Evolutionary conservation across 2,113 vertebrate species (phyloP), one percentile per base, ranked within the genome.

Genomic region (Carassius auratus): DNA sequence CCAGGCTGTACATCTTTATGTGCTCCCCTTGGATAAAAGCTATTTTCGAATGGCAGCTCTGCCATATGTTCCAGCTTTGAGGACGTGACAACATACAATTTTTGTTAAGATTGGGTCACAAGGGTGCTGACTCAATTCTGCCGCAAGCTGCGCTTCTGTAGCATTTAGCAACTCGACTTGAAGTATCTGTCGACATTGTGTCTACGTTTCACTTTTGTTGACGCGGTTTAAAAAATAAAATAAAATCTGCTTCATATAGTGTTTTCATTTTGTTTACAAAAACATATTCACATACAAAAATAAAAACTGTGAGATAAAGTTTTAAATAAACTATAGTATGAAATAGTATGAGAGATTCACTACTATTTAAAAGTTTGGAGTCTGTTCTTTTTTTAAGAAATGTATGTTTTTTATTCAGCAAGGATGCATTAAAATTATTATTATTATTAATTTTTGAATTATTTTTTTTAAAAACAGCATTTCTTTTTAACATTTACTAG

Each of bases 11-110:
- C 75, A 76, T 55, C 38, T 66, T 26, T 30, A 81, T 23, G n/a
- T 14, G n/a, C 42, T 81, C 38, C 36, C 61, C 23, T 66, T 81
- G 8, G 23, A 81, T 66, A 30, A 15, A 66, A 30, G 33, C 59
- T 62, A 42, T 45, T 64, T 80, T 23, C 33, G 2, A 79, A 42
- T 55, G 23, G 8, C 26, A 55, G 26, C 13, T 45, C 13, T 76
- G 23, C 74, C 50, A 55, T 76, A 45, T 81, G 76, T 62, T 79
- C 57, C 57, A 23, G 76, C 21, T 79, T 79, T 62, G 12, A 79
- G 57, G 42, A 50, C 0, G 21, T 42, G 9, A 80, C 6, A 45
- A 45, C 36, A 42, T 23, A 30, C 38, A 45, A 8, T 19, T 30
- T 64, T 48, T 62, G 38, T 81, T 64, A 45, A 81, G 38, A 81